Evolutionary conservation across 2,888 invertebrate genomes (phyloP), one percentile per base, ranked within the genome.

Genomic region (Spodoptera littoralis): DNA sequence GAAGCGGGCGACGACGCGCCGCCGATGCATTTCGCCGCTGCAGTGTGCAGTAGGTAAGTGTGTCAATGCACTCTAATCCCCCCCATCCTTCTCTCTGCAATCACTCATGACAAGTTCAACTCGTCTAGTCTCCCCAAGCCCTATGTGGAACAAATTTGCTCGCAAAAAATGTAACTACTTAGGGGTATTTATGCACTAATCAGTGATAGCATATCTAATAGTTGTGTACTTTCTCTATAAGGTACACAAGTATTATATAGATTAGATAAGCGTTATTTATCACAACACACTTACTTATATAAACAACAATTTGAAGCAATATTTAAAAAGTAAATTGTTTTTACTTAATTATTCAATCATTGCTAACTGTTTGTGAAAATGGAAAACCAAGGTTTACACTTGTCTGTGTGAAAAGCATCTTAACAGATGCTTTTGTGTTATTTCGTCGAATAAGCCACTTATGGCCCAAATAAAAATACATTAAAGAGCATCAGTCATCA

Each of bases 11-110:
- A 83, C 88, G 88, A 84, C 85, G 82, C 87, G 86, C 84, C 84
- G 87, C 81, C 86, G 84, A 84, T 90, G 93, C 92, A 92, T 93
- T 92, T 92, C 90, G 92, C 90, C 83, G 85, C 85, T 90, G 91
- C 92, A 91, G 85, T 88, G 84, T 88, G 89, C 90, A 92, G 91
- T 94, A 92, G 93, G 94, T 93, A 94, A 94, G 92, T 94, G 82
- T 92, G 94, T 90, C 94, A 91, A 92, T 93, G 94, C 92, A 93
- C 94, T 93, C 90, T 86, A 86, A 88, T 90, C 92, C 91, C 90
- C 92, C 84, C 90, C 83, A 83, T 84, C 82, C 80, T 88, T 89
- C 85, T 88, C 87, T 88, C 85, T 85, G 89, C 88, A 90, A 91
- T 92, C 90, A 90, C 88, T 92, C 89, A 90, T 91, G 88, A 89